Conservation (phyloP, 2,113 vertebrate genomes). For the Xenopus tropicalis region DNA sequence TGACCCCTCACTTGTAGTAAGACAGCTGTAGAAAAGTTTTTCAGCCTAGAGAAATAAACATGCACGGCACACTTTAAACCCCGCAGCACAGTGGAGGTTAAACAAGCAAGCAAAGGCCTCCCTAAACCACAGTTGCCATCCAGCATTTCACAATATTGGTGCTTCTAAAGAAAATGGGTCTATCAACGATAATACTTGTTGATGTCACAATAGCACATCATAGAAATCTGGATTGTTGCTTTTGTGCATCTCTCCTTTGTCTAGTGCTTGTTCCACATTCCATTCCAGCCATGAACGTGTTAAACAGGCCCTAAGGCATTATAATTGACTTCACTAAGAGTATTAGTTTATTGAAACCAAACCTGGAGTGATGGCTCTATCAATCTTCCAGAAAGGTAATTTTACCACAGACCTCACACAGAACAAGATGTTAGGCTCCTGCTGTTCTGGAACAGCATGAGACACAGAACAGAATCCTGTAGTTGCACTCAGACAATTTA, state of each 20-base stretch:
- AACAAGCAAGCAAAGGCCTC: background rate
- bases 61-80: background rate
- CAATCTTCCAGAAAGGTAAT: constrained; percentile 87
- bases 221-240: constrained; percentile 15
- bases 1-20: background rate
- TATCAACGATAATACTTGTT: constrained; percentile 27
- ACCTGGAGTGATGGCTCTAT: constrained; percentile 84
- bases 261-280: constrained; percentile 18
- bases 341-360: constrained; percentile 87
- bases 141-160: background rate
- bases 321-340: constrained; percentile 85
- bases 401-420: constrained; percentile 94
- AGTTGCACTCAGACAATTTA: constrained; percentile 94
- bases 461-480: constrained; percentile 79
- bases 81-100: background rate
- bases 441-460: constrained; percentile 67
- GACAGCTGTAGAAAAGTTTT: background rate
- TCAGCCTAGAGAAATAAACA: constrained; percentile 6
- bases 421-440: constrained; percentile 80
- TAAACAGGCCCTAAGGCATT: constrained; percentile 65
- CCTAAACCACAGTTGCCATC: background rate
- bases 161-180: background rate
- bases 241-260: constrained; percentile 5
- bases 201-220: constrained; percentile 10
- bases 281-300: constrained; percentile 45